These are phyloP conservation scores for Drusus annulatus DNA, from an alignment of 1,140 invertebrate genomes.

Conservation along the genomic window DNA sequence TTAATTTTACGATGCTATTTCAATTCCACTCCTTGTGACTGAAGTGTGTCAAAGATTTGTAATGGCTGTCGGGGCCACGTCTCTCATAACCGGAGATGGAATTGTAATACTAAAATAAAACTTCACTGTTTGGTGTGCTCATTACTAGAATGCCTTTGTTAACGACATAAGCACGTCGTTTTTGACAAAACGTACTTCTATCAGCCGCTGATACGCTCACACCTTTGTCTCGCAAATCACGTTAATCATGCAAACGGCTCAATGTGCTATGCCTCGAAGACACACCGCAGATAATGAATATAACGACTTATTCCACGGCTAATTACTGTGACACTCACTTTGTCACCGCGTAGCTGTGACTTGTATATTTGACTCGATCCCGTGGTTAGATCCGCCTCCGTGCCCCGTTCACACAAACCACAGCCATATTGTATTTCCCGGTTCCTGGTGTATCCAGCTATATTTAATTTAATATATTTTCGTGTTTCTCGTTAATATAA, in stretches of 20 bases:
- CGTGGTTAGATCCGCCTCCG: neutral
- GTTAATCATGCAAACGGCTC: too few relatives aligned
- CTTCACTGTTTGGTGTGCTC: neutral
- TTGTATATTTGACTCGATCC: neutral
- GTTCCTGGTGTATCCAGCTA: neutral
- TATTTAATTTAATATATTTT: neutral
- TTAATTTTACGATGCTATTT: constrained; percentile 30
- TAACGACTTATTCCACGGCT: constrained; percentile 10
- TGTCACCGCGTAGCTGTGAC: neutral
- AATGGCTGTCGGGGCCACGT: constrained; percentile 6
- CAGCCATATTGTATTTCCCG: constrained; percentile 36
- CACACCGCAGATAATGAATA: too few relatives aligned
- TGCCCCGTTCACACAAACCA: neutral
- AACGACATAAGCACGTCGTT: constrained; percentile 10
- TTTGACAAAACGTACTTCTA: constrained; percentile 4
- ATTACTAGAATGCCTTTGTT: constrained; percentile 21
- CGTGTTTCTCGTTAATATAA: too few relatives aligned
- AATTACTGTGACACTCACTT: neutral
- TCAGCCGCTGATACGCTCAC: neutral
- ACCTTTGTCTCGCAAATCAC: too few relatives aligned
- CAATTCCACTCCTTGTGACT: constrained; percentile 5
- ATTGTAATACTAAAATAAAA: constrained; percentile 5
- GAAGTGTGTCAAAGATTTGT: constrained; percentile 29
- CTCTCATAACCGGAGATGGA: constrained; percentile 32
- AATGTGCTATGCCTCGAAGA: too few relatives aligned